A percentile compares a stretch with the other conserved stretches of the same genome.
Conservation (phyloP, 2,113 vertebrate species). For the Drymodes brunneopygia region DNA sequence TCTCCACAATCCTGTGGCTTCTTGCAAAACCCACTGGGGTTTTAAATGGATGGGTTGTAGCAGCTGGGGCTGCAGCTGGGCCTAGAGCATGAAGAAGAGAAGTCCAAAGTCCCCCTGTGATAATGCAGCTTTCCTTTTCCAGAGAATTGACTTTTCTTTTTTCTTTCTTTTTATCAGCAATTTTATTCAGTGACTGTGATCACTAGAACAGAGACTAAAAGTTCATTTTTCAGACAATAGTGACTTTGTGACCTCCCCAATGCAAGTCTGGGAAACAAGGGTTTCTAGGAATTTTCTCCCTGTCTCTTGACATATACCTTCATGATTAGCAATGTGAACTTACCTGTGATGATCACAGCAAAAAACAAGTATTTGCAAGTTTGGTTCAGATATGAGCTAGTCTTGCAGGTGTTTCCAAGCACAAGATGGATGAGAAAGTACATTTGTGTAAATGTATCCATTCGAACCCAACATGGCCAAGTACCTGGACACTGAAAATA, state of each 20-base stretch:
- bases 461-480: neutral
- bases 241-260: neutral
- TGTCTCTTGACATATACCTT: neutral
- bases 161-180: too few species aligned
- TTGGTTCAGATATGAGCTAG: neutral
- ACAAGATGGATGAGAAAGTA: neutral
- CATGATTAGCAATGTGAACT: neutral
- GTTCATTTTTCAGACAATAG: neutral
- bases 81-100: neutral
- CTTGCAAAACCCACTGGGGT: neutral
- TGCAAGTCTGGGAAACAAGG: neutral
- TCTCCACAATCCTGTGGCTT: neutral
- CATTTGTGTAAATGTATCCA: neutral
- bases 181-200: neutral
- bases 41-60: neutral
- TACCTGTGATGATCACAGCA: neutral
- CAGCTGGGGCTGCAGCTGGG: neutral
- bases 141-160: too few species aligned
- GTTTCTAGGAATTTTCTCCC: neutral
- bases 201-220: neutral
- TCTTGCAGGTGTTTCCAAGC: neutral
- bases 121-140: accelerated
- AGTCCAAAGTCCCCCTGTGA: neutral
- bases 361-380: neutral
- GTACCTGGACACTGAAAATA: neutral